Evolutionary conservation across 2,888 invertebrate species (phyloP).

Genomic region (Tetragnatha montana): DNA sequence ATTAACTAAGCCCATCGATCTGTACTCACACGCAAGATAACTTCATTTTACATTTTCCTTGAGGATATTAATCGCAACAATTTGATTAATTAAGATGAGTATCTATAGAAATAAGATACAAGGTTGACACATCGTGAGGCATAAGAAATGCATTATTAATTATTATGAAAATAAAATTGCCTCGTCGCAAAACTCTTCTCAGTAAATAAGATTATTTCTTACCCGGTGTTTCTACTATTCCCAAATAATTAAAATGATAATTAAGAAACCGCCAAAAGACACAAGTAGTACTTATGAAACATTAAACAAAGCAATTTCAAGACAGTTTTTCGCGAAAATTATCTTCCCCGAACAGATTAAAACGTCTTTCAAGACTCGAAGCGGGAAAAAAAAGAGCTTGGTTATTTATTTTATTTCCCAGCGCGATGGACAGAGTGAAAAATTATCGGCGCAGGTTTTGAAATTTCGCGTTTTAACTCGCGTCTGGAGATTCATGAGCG

Average conservation of each 20-base stretch:
- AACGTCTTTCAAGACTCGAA: not conserved
- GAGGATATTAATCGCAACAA: not conserved
- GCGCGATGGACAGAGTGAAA: not conserved
- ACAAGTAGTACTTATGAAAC: not conserved
- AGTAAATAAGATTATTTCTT: not conserved
- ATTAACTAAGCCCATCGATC: not conserved
- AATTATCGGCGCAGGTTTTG: not conserved
- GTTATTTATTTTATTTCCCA: not conserved
- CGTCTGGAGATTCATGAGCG: not conserved
- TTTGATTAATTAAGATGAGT: not conserved
- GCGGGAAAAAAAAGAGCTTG: not conserved
- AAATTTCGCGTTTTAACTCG: not conserved
- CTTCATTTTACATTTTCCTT: not conserved
- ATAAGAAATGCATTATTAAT: not conserved
- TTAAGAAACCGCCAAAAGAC: not conserved
- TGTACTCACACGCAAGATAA: not conserved
- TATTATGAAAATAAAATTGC: not conserved
- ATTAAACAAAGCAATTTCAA: not conserved
- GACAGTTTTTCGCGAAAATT: not conserved
- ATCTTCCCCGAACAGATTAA: not conserved
- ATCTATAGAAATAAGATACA: not conserved
- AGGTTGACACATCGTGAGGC: not conserved
- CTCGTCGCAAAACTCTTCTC: not conserved
- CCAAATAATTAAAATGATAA: not conserved
- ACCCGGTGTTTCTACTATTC: not conserved